A percentile compares a stretch with the other conserved stretches of the same genome.
Evolutionary conservation across 1,140 invertebrate genomes (phyloP).

Genomic region (Macrobrachium rosenbergii): DNA sequence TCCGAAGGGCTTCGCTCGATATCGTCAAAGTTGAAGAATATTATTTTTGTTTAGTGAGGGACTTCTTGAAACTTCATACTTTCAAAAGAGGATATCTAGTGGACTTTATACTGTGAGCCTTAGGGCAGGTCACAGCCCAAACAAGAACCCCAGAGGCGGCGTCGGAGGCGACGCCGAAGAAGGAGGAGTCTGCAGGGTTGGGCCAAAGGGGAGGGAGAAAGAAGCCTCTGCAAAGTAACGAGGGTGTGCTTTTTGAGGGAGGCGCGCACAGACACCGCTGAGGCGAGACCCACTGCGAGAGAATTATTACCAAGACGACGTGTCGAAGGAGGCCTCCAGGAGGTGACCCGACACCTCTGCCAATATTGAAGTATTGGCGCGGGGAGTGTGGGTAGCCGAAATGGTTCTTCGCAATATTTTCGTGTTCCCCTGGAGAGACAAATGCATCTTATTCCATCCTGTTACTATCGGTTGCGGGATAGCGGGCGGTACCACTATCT

Average conservation of each 20-base stretch:
- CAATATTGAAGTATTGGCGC: slow-evolving; percentile 13
- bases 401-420: neutral
- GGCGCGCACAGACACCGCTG: neutral
- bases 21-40: slow-evolving; percentile 1
- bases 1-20: slow-evolving; percentile 18
- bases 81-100: neutral
- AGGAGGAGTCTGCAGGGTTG: too few species aligned
- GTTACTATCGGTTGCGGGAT: too few species aligned
- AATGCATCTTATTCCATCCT: neutral
- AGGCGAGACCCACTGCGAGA: neutral
- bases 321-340: neutral
- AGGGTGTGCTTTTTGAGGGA: too few species aligned
- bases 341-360: slow-evolving; percentile 16
- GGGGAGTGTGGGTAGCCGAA: slow-evolving; percentile 12
- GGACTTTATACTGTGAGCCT: neutral
- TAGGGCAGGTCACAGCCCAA: too few species aligned
- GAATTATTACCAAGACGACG: too few species aligned
- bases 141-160: too few species aligned
- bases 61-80: too few species aligned
- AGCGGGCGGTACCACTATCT: too few species aligned
- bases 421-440: slow-evolving; percentile 2
- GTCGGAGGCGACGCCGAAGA: too few species aligned
- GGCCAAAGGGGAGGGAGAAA: too few species aligned
- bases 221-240: too few species aligned
- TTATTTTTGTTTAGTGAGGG: too few species aligned